Conservation (phyloP, 2,113 vertebrate species). For the Choloepus hoffmanni region DNA sequence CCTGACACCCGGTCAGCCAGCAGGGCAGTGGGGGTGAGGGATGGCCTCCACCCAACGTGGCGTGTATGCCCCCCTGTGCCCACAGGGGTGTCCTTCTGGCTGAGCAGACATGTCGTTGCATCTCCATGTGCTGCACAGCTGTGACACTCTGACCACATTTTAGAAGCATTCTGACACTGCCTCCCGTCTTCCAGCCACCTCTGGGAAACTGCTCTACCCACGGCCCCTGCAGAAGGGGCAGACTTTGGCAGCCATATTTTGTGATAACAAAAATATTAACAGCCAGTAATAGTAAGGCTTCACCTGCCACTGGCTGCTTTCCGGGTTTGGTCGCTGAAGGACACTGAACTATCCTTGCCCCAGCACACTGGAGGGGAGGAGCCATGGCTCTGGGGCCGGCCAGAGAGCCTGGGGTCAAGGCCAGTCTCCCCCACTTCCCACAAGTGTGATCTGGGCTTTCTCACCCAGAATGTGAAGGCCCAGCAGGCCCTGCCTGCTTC, state of each 20-base stretch:
- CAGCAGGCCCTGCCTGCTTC: rapidly evolving
- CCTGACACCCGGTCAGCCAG: neutral
- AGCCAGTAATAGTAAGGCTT: neutral
- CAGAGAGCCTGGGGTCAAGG: neutral
- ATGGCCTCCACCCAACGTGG: rapidly evolving
- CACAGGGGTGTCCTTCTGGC: neutral
- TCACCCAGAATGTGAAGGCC: neutral
- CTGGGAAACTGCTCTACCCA: neutral
- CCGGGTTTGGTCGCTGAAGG: rapidly evolving
- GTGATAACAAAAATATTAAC: neutral
- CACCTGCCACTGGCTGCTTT: rapidly evolving
- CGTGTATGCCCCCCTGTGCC: neutral
- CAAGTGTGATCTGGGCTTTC: neutral
- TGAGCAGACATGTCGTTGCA: too few species aligned
- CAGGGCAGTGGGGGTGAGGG: neutral
- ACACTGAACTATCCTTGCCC: neutral
- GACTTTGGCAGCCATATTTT: neutral
- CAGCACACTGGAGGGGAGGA: rapidly evolving
- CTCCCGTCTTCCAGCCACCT: neutral
- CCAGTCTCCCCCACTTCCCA: neutral
- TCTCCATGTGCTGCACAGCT: rapidly evolving
- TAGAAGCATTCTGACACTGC: neutral
- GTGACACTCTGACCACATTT: neutral
- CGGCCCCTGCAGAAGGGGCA: too few species aligned
- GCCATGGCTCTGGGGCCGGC: neutral